These are phyloP conservation scores for Drosophila peninsularis DNA, from an alignment of 2,888 invertebrate genomes.

Conservation along the genomic window DNA sequence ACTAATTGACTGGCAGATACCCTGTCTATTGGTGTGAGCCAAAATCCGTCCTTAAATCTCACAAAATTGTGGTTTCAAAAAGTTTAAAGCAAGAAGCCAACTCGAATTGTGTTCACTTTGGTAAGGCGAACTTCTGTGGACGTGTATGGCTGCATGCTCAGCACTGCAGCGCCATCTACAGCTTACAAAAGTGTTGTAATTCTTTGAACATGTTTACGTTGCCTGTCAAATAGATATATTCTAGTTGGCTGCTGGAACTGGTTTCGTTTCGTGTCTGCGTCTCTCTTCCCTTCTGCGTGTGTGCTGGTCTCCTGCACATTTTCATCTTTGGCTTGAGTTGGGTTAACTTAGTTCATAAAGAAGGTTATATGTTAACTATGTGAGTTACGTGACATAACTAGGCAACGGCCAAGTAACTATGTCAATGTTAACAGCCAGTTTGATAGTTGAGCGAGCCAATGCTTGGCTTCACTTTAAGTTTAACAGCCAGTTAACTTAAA, in stretches of 20 bases:
- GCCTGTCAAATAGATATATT: constrained; percentile 6
- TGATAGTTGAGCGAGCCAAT: not conserved
- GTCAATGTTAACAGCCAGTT: not conserved
- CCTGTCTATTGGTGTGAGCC: not conserved
- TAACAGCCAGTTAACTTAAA: not conserved
- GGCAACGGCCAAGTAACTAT: not conserved
- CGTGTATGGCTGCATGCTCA: not conserved
- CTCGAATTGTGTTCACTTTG: not conserved
- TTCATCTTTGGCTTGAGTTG: not conserved
- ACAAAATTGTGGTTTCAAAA: too few species aligned
- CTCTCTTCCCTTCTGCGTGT: constrained; percentile 5
- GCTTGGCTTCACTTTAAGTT: not conserved
- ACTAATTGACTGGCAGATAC: not conserved
- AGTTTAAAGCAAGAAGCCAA: too few species aligned
- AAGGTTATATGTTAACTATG: not conserved
- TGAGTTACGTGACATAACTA: not conserved
- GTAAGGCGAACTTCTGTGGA: not conserved
- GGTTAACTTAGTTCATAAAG: not conserved
- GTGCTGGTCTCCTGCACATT: constrained; percentile 21
- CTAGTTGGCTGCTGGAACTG: constrained; percentile 19
- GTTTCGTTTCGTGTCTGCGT: constrained; percentile 15
- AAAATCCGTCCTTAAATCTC: not conserved
- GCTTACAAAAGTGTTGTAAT: not conserved
- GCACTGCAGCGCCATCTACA: constrained; percentile 9
- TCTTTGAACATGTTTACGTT: not conserved